phyloP scores from a whole-genome alignment of 92 coral and sea anemone genomes.

The Nematostella vectensis region DNA sequence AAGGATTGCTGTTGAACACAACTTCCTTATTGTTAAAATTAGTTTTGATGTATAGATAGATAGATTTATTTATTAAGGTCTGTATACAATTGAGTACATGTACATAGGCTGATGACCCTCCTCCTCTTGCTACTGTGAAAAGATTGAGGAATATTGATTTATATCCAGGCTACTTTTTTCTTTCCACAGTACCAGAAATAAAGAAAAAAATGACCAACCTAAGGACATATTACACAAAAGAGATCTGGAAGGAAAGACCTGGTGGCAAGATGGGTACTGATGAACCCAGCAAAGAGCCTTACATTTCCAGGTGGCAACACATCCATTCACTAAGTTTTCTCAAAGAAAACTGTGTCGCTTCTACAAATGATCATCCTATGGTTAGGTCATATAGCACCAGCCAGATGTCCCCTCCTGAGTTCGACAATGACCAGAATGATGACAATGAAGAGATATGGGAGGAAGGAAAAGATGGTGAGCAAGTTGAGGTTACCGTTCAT shows the following conservation, averaged over 20 bases:
- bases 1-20: too few species aligned
- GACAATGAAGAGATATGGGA: background rate
- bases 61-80: too few species aligned
- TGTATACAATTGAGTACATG: too few species aligned
- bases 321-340: conserved; percentile 18
- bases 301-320: conserved; percentile 40
- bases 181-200: conserved; percentile 46
- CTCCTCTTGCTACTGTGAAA: too few species aligned
- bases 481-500: background rate
- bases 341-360: conserved; percentile 18
- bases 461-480: background rate
- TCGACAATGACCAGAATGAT: background rate
- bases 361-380: conserved; percentile 1
- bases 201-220: conserved; percentile 56
- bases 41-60: too few species aligned
- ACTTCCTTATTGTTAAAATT: too few species aligned
- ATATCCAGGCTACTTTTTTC: too few species aligned
- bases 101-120: too few species aligned
- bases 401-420: background rate
- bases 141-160: too few species aligned
- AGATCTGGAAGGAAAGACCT: conserved; percentile 46
- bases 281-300: conserved; percentile 19
- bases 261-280: conserved; percentile 23
- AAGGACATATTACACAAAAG: conserved; percentile 65
- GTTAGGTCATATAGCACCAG: background rate